A percentile compares a stretch with the other conserved stretches of the same genome.
Conservation (phyloP, 2,113 vertebrate genomes). For the Bucco capensis region DNA sequence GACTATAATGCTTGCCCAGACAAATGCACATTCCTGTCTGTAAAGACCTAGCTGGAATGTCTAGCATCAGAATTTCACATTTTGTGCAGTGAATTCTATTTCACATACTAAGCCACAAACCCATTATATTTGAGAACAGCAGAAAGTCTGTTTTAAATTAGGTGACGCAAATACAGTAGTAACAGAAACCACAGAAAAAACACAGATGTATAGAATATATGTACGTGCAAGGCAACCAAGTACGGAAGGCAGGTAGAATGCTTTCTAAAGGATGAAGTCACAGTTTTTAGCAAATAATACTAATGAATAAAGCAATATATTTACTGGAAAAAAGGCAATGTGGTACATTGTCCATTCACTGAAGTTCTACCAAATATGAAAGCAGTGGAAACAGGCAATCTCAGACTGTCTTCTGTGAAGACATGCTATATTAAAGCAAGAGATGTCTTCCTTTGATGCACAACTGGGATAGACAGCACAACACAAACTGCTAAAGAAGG, state of each 20-base stretch:
- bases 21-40: slow-evolving; percentile 80
- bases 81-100: slow-evolving; percentile 75
- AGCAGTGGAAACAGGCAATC: background rate
- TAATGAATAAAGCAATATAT: background rate
- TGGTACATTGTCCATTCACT: background rate
- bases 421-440: background rate
- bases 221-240: background rate
- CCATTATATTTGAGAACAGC: slow-evolving; percentile 62
- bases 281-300: background rate
- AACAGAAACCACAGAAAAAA: slow-evolving; percentile 44
- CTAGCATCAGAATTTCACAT: slow-evolving; percentile 74
- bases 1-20: slow-evolving; percentile 73
- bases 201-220: background rate
- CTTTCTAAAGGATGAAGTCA: background rate
- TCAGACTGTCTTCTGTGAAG: background rate
- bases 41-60: slow-evolving; percentile 76
- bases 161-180: slow-evolving; percentile 58
- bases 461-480: background rate
- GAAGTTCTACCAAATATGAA: background rate
- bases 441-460: background rate
- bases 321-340: background rate
- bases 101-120: slow-evolving; percentile 66
- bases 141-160: slow-evolving; percentile 79
- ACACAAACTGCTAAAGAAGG: background rate
- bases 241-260: background rate